These are phyloP conservation scores for Halcyon badia DNA, from an alignment of 2,797 vertebrate species.

Conservation along the genomic window DNA sequence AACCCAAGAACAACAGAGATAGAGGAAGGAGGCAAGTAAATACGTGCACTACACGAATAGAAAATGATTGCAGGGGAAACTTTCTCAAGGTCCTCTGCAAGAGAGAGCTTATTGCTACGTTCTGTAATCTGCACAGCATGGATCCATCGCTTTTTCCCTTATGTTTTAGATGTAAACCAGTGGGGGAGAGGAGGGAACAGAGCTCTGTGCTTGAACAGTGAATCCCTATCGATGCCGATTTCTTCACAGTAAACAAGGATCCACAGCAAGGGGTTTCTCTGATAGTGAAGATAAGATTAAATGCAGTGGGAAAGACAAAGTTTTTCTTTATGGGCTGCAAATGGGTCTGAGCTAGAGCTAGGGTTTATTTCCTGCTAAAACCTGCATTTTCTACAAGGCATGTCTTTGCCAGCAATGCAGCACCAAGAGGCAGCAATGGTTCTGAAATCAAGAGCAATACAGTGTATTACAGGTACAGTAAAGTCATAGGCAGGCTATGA, in stretches of 20 bases:
- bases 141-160: background rate
- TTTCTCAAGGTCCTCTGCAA: background rate
- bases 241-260: background rate
- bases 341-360: fast-evolving
- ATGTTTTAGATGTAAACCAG: background rate
- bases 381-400: background rate
- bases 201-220: background rate
- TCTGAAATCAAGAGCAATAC: background rate
- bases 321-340: background rate
- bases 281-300: background rate
- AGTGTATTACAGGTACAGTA: fast-evolving
- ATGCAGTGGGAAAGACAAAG: background rate
- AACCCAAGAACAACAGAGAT: background rate
- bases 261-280: background rate
- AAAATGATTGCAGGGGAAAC: background rate
- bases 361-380: background rate
- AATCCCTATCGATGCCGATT: background rate
- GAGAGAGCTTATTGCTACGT: background rate
- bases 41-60: background rate
- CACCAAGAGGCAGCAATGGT: background rate
- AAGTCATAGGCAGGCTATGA: background rate
- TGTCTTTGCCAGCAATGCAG: background rate
- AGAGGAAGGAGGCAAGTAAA: background rate
- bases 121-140: background rate
- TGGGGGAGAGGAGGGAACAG: background rate